Evolutionary conservation across 1,140 invertebrate genomes (phyloP), one percentile per base, ranked within the genome.

Genomic region (Teleopsis dalmanni): DNA sequence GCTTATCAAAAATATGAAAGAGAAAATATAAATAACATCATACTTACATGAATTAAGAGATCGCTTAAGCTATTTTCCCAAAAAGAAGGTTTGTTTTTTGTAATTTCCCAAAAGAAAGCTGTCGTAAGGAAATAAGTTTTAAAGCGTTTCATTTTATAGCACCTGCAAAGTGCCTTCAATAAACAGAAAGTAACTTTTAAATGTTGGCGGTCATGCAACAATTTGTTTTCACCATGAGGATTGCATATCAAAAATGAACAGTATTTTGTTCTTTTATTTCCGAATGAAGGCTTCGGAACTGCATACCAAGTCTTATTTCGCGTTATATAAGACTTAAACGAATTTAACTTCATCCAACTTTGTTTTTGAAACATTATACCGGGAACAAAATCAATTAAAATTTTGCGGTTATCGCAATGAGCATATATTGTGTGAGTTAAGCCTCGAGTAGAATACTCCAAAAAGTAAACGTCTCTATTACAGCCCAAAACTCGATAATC

Each of bases 321-420:
- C 2, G 42, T 29, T 5, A 21, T 16, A 19, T n/a, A 21, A 1
- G 1, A 22, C 9, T 33, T 42, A 1, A 41, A 25, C 3, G 35
- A 34, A 1, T 18, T 11, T 16, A 34, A 4, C 13, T 41, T 10
- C 2, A 41, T 51, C 43, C 50, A 51, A 0, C 35, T 27, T 4
- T 22, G 21, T 11, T 19, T 4, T 11, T 36, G 26, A 18, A 63
- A 49, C 22, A 50, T 52, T 3, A 64, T 51, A 7, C 50, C 57
- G 11, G 62, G 61, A 25, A 59, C 52, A 45, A 65, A 58, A 35
- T 64, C 53, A 14, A 63, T 58, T 21, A 16, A 37, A 22, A 61
- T 54, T 3, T 13, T 4, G 10, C 40, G 45, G 1, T 10, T 2
- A 0, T 1, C 4, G 1, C 51, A 56, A 19, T 37, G 9, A 0